Evolutionary conservation across 2,113 vertebrate genomes (phyloP).

Genomic region (Sclerurus mexicanus): DNA sequence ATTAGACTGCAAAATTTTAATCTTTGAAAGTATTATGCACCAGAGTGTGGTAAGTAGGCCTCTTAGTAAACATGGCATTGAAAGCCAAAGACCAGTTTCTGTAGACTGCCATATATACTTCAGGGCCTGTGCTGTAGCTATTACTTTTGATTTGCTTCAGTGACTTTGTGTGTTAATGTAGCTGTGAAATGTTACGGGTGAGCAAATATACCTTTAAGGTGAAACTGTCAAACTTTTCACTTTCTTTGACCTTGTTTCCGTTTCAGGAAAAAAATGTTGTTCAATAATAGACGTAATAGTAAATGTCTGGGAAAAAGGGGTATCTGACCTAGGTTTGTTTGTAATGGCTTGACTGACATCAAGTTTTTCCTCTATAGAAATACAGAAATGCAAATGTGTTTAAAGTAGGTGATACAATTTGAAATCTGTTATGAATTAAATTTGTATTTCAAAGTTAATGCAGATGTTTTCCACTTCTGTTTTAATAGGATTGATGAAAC

Average conservation of each 20-base stretch:
- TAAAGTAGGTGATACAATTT: background rate
- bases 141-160: background rate
- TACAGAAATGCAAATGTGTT: background rate
- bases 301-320: background rate
- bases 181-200: background rate
- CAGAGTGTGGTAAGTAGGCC: background rate
- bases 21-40: background rate
- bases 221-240: background rate
- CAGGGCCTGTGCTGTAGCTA: rapidly evolving
- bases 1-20: background rate
- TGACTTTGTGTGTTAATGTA: background rate
- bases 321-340: background rate
- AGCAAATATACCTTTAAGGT: background rate
- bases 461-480: background rate
- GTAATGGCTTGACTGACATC: background rate
- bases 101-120: background rate
- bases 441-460: background rate
- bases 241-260: background rate
- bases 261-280: background rate
- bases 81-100: background rate
- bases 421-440: background rate
- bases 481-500: background rate
- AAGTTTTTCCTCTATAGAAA: background rate
- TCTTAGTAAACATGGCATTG: background rate
- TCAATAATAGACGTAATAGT: background rate